Evolutionary conservation across 2,888 invertebrate species (phyloP).

Genomic region (Smittia aterrima): DNA sequence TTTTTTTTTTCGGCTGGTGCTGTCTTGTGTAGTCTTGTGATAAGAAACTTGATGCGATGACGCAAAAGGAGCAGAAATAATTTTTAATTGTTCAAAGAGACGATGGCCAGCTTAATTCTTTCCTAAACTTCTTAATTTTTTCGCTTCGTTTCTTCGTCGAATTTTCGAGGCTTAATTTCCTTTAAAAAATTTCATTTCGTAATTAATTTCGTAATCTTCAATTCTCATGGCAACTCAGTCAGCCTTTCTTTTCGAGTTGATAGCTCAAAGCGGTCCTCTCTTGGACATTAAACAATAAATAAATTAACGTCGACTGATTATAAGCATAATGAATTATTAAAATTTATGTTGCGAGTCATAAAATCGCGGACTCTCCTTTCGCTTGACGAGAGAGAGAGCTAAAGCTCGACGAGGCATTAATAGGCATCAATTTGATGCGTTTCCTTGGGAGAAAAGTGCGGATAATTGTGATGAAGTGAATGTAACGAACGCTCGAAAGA

Average conservation of each 20-base stretch:
- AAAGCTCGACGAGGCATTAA: too few species aligned
- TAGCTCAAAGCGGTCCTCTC: too few species aligned
- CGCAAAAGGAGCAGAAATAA: not conserved
- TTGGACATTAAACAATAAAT: conserved; percentile 35
- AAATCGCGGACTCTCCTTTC: not conserved
- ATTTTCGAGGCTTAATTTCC: not conserved
- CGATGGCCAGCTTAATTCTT: too few species aligned
- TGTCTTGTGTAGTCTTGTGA: too few species aligned
- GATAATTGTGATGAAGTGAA: too few species aligned
- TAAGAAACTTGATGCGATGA: too few species aligned
- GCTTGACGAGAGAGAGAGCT: too few species aligned
- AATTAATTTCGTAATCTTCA: conserved; percentile 6
- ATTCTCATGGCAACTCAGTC: not conserved
- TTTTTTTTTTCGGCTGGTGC: not conserved
- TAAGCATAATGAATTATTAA: conserved; percentile 36
- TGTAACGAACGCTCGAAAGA: too few species aligned
- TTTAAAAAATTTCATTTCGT: not conserved
- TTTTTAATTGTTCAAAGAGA: conserved; percentile 23
- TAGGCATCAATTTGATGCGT: too few species aligned
- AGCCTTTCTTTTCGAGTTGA: not conserved
- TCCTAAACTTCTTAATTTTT: too few species aligned
- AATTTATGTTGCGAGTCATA: conserved; percentile 32
- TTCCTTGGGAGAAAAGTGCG: too few species aligned
- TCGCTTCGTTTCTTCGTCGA: not conserved
- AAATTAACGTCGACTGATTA: conserved; percentile 38